phyloP scores from a whole-genome alignment of 2,888 invertebrate species.

The Kuschelorhynchus macadamiae region DNA sequence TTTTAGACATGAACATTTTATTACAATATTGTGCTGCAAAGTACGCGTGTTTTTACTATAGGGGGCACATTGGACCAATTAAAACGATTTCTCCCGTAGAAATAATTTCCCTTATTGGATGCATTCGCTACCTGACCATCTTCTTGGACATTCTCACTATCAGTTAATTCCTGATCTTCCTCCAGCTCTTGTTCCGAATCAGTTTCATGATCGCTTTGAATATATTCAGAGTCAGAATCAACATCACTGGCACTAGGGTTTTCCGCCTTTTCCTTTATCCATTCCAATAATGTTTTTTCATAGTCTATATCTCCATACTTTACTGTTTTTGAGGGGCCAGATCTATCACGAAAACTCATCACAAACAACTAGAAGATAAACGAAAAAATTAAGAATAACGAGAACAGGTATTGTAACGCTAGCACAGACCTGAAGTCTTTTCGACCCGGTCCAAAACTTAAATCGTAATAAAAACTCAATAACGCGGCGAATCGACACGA shows the following conservation, averaged over 20 bases:
- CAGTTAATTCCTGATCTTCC: conserved; percentile 6
- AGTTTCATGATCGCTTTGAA: conserved; percentile 4
- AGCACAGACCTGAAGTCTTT: conserved; percentile 11
- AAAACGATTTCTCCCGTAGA: not conserved
- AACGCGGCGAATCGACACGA: too few species aligned
- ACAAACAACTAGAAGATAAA: conserved; percentile 8
- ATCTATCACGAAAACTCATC: conserved; percentile 3
- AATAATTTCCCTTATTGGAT: conserved; percentile 6
- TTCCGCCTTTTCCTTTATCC: not conserved
- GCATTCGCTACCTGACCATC: not conserved
- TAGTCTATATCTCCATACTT: conserved; percentile 14
- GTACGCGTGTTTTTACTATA: conserved; percentile 10
- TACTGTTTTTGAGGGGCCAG: conserved; percentile 10
- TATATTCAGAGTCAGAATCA: conserved; percentile 3
- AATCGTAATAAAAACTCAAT: too few species aligned
- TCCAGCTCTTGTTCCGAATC: conserved; percentile 4
- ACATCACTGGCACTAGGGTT: conserved; percentile 1
- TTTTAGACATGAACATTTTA: conserved; percentile 3
- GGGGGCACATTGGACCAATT: conserved; percentile 1
- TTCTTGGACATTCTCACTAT: not conserved
- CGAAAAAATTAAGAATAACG: not conserved
- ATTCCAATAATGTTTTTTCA: not conserved
- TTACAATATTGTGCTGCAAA: conserved; percentile 4
- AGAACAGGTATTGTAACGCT: not conserved
- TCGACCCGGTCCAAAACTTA: not conserved